Evolutionary conservation across 2,888 invertebrate species (phyloP), one percentile per base, ranked within the genome.

Genomic region (Uropetala carovei): DNA sequence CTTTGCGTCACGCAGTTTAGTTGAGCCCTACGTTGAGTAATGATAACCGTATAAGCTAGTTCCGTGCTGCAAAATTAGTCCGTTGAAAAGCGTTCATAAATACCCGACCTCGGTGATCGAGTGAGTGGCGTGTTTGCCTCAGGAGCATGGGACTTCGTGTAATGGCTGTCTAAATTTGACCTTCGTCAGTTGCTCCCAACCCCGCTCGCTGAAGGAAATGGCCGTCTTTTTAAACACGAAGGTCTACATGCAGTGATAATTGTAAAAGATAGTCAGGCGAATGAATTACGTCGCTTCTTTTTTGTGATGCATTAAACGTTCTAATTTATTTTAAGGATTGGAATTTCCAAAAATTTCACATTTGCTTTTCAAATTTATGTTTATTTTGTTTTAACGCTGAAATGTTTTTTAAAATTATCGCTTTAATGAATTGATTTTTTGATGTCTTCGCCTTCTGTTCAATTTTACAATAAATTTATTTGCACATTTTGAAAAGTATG

Each of bases 71-170:
- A 68, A 89, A 89, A 89, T 89, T 89, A 68, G 89, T 43, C 43
- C 43, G 64, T 64, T 30, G 89, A 68, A 89, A 89, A 89, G 64
- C 56, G 64, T 56, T 89, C 89, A 43, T 68, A 68, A 64, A 56
- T 68, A 68, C 18, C 14, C 43, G 27, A 7, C 5, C 43, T 13
- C 64, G 89, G 18, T 89, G 89, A 89, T 89, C 64, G 89, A 89
- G 43, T n/a, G 89, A 68, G 89, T 68, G 89, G 89, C 89, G 64
- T 89, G 86, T 86, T 86, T 86, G 14, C 18, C 86, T 89, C n/a
- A 5, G 64, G 27, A 86, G 64, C 89, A 60, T 60, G 13, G 18
- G n/a, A 60, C 60, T 64, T 64, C 64, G 30, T 64, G 89, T 89
- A 43, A 89, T 89, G 89, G 64, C 89, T 60, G 68, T 89, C 68